phyloP scores from a whole-genome alignment of 2,888 invertebrate genomes.

The Chalcis sispes region DNA sequence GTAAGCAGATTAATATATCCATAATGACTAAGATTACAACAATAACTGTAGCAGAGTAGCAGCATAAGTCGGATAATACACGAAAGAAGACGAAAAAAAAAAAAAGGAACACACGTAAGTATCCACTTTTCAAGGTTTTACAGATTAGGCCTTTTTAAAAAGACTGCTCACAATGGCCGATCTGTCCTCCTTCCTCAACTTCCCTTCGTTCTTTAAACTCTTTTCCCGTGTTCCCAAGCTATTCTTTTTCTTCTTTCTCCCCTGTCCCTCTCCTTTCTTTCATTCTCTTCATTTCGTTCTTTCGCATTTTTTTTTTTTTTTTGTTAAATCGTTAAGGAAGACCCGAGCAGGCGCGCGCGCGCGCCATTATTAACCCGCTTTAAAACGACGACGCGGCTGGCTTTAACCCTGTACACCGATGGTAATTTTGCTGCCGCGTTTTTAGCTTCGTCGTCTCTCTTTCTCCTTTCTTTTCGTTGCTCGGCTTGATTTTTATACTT shows the following conservation, averaged over 20 bases:
- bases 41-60: neutral
- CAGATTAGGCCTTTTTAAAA: neutral
- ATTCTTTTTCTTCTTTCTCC: neutral
- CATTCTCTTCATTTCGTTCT: neutral
- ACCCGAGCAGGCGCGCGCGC: neutral
- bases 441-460: neutral
- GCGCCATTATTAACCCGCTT: slow-evolving; percentile 32
- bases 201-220: neutral
- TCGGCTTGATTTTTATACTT: neutral
- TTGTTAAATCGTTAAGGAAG: slow-evolving; percentile 25
- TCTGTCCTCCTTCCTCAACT: slow-evolving; percentile 35
- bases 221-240: too few species aligned
- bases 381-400: slow-evolving; percentile 20
- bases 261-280: too few species aligned
- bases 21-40: neutral
- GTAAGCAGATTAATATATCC: slow-evolving; percentile 9
- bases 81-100: too few species aligned
- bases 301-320: neutral
- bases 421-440: slow-evolving; percentile 34
- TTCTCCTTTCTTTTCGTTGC: neutral
- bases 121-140: slow-evolving; percentile 3
- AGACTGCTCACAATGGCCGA: slow-evolving; percentile 26
- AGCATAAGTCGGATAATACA: neutral
- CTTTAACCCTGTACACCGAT: slow-evolving; percentile 35
- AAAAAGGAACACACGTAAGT: neutral